phyloP scores from a whole-genome alignment of 53 echinoderm and acorn worm genomes.

The Temnopleurus reevesii region DNA sequence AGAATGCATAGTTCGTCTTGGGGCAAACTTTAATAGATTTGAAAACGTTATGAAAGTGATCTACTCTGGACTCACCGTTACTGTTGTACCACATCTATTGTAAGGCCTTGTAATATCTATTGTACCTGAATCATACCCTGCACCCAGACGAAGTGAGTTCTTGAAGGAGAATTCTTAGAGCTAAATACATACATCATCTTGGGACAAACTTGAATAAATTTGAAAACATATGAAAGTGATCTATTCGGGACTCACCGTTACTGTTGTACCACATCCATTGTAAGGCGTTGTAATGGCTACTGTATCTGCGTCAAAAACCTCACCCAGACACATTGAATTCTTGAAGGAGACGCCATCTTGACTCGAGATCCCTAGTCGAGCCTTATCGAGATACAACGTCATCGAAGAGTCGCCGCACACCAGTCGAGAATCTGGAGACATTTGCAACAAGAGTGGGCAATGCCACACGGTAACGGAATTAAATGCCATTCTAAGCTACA shows the following conservation, averaged over 20 bases:
- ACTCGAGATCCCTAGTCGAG: slow-evolving; percentile 10
- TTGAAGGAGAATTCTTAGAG: slow-evolving; percentile 23
- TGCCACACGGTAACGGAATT: too few relatives aligned
- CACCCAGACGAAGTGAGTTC: not conserved
- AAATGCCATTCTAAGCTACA: too few relatives aligned
- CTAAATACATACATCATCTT: too few relatives aligned
- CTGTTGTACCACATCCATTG: slow-evolving; percentile 36
- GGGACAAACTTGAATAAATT: too few relatives aligned
- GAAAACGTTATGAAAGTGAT: too few relatives aligned
- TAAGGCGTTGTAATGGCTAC: slow-evolving; percentile 18
- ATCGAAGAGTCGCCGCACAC: slow-evolving; percentile 26
- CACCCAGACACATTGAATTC: not conserved
- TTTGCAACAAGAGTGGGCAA: too few relatives aligned
- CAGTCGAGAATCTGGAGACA: slow-evolving; percentile 8
- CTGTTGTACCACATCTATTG: slow-evolving; percentile 32
- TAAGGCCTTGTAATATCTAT: slow-evolving; percentile 5
- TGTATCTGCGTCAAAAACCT: not conserved
- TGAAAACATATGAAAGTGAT: too few relatives aligned
- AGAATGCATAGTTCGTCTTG: too few relatives aligned
- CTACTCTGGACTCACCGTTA: not conserved
- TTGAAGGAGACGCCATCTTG: slow-evolving; percentile 14
- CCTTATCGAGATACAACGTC: slow-evolving; percentile 34
- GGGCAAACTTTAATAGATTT: too few relatives aligned
- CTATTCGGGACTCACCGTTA: not conserved
- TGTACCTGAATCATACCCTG: not conserved